These are phyloP conservation scores for Prorops nasuta DNA, from an alignment of 1,140 invertebrate genomes.

Conservation along the genomic window DNA sequence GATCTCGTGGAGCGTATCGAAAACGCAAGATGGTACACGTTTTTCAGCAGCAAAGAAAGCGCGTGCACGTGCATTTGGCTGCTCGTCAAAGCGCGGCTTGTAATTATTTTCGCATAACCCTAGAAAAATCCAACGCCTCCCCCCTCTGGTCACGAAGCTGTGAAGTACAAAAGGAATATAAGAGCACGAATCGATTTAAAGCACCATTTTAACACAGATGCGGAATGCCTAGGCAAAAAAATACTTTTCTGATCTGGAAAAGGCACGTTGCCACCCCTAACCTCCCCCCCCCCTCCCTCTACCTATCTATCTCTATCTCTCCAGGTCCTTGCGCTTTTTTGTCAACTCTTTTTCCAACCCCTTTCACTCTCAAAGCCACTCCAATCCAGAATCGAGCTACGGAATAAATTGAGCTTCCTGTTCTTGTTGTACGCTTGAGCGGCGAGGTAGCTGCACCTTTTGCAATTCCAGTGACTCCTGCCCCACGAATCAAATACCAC, in stretches of 20 bases:
- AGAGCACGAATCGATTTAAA: constrained; percentile 23
- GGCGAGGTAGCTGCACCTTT: too few species aligned
- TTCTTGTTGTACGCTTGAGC: too few species aligned
- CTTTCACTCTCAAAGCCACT: constrained; percentile 1
- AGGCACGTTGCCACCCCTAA: too few species aligned
- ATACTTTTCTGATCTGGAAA: neutral
- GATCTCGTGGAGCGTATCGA: too few species aligned
- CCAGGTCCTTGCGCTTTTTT: neutral
- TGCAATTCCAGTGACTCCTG: too few species aligned
- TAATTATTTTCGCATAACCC: constrained; percentile 24
- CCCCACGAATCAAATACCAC: too few species aligned
- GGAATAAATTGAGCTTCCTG: constrained; percentile 22
- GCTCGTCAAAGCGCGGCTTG: constrained; percentile 4
- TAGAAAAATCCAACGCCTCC: too few species aligned
- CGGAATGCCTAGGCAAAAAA: constrained; percentile 5
- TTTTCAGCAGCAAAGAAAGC: too few species aligned
- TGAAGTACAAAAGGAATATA: constrained; percentile 4
- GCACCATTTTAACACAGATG: constrained; percentile 18
- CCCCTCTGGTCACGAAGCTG: too few species aligned
- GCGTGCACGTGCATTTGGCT: neutral
- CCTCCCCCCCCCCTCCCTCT: too few species aligned
- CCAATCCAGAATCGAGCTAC: constrained; percentile 16
- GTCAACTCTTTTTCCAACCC: neutral
- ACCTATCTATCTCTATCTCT: neutral
- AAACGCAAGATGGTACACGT: too few species aligned